These are phyloP conservation scores for Sarcophilus harrisii DNA, from an alignment of 2,797 vertebrate species.

Conservation along the genomic window DNA sequence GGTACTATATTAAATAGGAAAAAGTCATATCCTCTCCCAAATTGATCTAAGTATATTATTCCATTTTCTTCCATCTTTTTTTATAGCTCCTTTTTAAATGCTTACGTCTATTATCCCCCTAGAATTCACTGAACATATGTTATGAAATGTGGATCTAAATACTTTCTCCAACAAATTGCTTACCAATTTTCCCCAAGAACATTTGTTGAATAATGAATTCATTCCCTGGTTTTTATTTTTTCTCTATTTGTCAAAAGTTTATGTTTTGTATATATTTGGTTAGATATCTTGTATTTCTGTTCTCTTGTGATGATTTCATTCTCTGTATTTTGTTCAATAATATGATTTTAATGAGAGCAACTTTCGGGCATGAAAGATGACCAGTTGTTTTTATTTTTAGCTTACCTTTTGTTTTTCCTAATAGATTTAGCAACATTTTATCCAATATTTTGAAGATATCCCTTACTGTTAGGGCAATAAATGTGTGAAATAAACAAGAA, in stretches of 20 bases:
- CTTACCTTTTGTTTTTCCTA: background rate
- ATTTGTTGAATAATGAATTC: background rate
- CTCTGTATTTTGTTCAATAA: background rate
- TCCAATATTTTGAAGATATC: background rate
- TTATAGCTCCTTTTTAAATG: background rate
- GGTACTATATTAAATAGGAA: background rate
- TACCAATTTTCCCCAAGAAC: background rate
- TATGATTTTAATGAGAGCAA: background rate
- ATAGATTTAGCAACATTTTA: background rate
- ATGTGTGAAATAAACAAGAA: background rate
- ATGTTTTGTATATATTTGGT: background rate
- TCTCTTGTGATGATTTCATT: background rate
- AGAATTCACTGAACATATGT: background rate
- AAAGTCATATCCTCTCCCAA: background rate
- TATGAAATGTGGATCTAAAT: slow-evolving; percentile 1
- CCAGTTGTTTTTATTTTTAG: background rate
- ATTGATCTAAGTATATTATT: background rate
- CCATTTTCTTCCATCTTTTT: background rate
- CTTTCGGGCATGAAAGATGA: background rate
- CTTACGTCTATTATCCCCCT: background rate
- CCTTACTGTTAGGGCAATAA: background rate
- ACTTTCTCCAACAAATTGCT: background rate
- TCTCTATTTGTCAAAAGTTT: background rate
- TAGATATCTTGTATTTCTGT: background rate
- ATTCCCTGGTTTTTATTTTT: background rate